These are phyloP conservation scores for Strigamia transsilvanica DNA, from an alignment of 2,888 invertebrate species.

Conservation along the genomic window DNA sequence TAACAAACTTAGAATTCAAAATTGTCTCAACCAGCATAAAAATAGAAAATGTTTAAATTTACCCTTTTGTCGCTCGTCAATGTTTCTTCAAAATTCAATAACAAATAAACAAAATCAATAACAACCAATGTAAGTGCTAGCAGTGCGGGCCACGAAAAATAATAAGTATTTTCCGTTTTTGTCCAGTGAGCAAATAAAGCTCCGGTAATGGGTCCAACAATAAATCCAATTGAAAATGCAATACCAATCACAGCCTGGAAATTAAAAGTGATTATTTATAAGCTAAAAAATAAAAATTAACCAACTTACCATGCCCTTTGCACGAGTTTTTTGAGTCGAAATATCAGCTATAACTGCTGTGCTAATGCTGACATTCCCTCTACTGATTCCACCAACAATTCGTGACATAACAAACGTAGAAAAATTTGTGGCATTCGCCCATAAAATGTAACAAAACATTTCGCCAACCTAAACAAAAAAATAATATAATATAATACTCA, in stretches of 20 bases:
- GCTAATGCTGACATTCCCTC: conserved; percentile 94
- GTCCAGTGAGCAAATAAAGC: conserved; percentile 80
- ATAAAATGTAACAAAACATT: conserved; percentile 83
- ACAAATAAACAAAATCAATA: conserved; percentile 79
- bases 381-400: conserved; percentile 92
- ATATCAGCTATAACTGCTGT: conserved; percentile 96
- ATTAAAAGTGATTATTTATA: conserved; percentile 48
- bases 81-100: conserved; percentile 81
- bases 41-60: conserved; percentile 51
- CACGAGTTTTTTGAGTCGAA: conserved; percentile 81
- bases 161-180: conserved; percentile 71
- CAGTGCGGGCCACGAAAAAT: conserved; percentile 83
- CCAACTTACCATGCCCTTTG: conserved; percentile 85
- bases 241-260: conserved; percentile 93
- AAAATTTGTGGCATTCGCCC: conserved; percentile 89
- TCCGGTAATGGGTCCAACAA: conserved; percentile 93
- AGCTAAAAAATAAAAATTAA: neutral
- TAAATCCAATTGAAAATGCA: conserved; percentile 97
- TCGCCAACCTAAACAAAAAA: conserved; percentile 77
- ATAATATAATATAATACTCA: conserved; percentile 14
- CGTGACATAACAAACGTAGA: conserved; percentile 89
- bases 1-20: neutral
- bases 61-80: conserved; percentile 73
- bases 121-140: conserved; percentile 78
- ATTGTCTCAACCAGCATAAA: neutral